Evolutionary conservation across 2,113 vertebrate species (phyloP).

Genomic region (Oenanthe oenanthe): DNA sequence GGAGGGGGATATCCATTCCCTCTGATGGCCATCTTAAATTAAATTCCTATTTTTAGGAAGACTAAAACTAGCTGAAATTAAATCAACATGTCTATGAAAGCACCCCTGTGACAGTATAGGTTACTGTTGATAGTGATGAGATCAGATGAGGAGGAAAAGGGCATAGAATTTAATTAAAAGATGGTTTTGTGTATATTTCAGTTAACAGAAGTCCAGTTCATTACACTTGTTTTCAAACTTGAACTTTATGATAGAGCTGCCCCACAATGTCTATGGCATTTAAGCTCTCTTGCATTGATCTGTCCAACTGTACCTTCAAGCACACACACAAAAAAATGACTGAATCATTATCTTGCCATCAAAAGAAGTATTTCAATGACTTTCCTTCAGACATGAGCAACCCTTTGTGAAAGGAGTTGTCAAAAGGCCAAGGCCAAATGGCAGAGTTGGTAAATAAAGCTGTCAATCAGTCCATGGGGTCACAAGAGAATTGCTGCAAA

Average conservation of each 20-base stretch:
- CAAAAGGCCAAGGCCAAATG: slow-evolving; percentile 50
- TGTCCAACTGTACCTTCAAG: neutral
- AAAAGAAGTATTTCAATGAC: slow-evolving; percentile 36
- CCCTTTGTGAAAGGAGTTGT: slow-evolving; percentile 27
- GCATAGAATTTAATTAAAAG: neutral
- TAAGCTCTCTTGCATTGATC: slow-evolving; percentile 26
- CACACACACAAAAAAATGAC: neutral
- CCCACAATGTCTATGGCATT: neutral
- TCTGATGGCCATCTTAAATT: neutral
- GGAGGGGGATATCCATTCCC: neutral
- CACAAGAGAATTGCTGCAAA: slow-evolving; percentile 7
- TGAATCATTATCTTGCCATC: slow-evolving; percentile 31
- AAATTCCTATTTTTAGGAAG: neutral
- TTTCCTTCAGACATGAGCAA: slow-evolving; percentile 18
- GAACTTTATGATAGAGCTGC: neutral
- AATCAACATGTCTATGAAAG: neutral
- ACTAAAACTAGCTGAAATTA: neutral
- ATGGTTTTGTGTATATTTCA: neutral
- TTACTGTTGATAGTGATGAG: neutral
- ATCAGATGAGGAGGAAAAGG: neutral
- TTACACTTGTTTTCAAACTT: neutral
- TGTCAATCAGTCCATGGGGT: neutral
- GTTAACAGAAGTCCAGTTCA: neutral
- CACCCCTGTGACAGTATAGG: neutral
- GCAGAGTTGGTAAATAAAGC: slow-evolving; percentile 48